Percentiles rank a stretch among this genome's conserved stretches.
These are phyloP conservation scores for Oreotrochilus melanogaster DNA, from an alignment of 2,113 vertebrate species.

Conservation along the genomic window DNA sequence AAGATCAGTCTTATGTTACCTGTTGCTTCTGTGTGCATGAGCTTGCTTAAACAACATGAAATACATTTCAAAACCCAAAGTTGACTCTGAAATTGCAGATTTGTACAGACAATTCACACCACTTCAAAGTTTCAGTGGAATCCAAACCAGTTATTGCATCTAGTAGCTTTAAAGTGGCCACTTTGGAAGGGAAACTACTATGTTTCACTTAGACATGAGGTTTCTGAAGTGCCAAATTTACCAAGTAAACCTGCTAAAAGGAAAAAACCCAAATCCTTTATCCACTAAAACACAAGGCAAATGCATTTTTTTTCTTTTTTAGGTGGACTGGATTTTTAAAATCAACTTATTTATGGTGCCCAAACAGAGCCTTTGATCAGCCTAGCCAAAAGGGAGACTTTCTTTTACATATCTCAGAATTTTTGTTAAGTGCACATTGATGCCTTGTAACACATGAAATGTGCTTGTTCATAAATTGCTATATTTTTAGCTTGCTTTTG, in stretches of 20 bases:
- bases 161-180: not conserved
- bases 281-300: not conserved
- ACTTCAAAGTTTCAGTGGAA: not conserved
- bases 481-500: conserved; percentile 52
- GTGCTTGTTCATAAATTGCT: not conserved
- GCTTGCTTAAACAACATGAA: not conserved
- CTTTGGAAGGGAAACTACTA: not conserved
- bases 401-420: not conserved
- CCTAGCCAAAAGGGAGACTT: not conserved
- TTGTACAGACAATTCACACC: not conserved
- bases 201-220: not conserved
- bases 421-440: not conserved
- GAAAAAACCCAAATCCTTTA: not conserved
- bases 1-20: not conserved
- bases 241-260: not conserved
- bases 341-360: conserved; percentile 10
- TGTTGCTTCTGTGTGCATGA: not conserved
- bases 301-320: not conserved
- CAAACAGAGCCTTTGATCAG: not conserved
- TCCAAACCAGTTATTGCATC: not conserved
- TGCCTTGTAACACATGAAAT: not conserved
- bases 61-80: not conserved
- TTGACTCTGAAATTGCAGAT: not conserved
- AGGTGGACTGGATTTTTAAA: not conserved
- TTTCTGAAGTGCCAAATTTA: not conserved